Evolutionary conservation across 2,113 vertebrate species (phyloP).

Genomic region (Herpailurus yagouaroundi): DNA sequence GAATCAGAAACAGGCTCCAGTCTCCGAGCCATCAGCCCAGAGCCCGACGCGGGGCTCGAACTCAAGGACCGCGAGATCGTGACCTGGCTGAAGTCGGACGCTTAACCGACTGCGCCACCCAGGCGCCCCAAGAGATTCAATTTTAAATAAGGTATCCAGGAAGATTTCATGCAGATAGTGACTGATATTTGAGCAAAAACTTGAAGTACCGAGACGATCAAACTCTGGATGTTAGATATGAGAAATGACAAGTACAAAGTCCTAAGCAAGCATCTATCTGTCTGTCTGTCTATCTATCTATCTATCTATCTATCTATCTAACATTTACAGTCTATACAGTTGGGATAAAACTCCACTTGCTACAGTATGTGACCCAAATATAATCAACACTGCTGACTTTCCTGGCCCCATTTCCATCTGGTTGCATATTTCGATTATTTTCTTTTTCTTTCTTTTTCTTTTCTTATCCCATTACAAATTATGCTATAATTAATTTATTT

Average conservation of each 20-base stretch:
- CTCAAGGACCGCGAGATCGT: too few relatives aligned
- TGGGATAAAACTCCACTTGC: background rate
- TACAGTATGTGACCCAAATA: background rate
- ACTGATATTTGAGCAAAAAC: background rate
- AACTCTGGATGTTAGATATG: background rate
- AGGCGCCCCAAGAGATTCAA: background rate
- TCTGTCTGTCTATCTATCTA: background rate
- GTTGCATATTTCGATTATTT: background rate
- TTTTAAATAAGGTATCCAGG: background rate
- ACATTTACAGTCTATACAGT: background rate
- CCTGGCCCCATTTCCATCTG: background rate
- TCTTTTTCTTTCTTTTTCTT: background rate
- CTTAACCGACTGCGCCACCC: too few relatives aligned
- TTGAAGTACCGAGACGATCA: background rate
- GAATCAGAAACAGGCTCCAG: too few relatives aligned
- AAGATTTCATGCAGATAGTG: background rate
- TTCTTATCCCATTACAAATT: background rate
- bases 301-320: background rate
- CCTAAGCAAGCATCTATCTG: background rate
- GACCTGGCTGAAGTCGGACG: too few relatives aligned
- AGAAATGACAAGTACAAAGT: background rate
- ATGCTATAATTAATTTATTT: background rate
- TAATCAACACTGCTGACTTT: background rate
- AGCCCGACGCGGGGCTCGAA: too few relatives aligned
- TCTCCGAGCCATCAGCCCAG: too few relatives aligned